Evolutionary conservation across 2,113 vertebrate species (phyloP), one percentile per base, ranked within the genome.

Genomic region (Heloderma charlesbogerti): DNA sequence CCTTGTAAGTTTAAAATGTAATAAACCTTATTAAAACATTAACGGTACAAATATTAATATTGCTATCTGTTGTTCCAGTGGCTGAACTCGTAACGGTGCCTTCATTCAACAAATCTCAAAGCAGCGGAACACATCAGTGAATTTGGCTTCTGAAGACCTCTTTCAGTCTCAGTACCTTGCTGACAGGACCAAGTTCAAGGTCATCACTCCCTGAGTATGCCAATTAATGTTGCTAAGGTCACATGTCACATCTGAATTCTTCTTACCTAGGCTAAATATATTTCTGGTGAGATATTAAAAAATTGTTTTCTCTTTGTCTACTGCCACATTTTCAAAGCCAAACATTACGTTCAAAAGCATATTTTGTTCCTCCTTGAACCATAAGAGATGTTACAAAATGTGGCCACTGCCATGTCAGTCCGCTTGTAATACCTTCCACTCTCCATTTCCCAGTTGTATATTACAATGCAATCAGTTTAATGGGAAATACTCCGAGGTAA

Each of bases 31-130:
- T 5, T 72, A 92, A 80, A 88, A 93, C 92, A 90, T 67, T 40
- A 84, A 8, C 1, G 22, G 22, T 79, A 63, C 29, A 93, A 90
- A 84, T 25, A 84, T 27, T 31, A 79, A 84, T 22, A 1, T 78
- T 0, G 1, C 0, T 91, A 91, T 92, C 37, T 92, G 3, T 69
- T 31, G 66, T 82, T 89, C n/a, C 78, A 89, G 88, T 72, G 66
- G 48, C 48, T 60, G 15, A 51, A 16, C 79, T 84, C 84, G 0
- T 45, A 81, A 0, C n/a, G 87, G 25, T 88, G 81, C 0, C 3
- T 92, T 92, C 20, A 86, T 4, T 15, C 8, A 67, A 89, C 88
- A 60, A 37, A 27, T 82, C 85, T 80, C 89, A 37, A 92, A 84
- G 57, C 80, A 0, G 88, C 18, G 29, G 93, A 74, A 88, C 48